Conservation (phyloP, 37 sponge, comb jelly and placozoan species). For the Cladorhizidae sp. region DNA sequence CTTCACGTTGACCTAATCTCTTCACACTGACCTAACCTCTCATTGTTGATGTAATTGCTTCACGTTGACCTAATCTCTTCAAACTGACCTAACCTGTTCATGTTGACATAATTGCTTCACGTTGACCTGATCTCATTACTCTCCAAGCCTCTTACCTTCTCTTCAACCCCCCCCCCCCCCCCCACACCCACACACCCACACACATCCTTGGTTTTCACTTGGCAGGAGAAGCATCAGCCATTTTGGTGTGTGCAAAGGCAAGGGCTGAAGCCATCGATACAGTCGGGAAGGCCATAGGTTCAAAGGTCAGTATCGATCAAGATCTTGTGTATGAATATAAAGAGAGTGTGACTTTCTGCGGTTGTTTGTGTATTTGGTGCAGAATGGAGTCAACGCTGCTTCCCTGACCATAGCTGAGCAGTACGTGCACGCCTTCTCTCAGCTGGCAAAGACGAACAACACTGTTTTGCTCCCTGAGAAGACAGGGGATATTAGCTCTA, state of each 20-base stretch:
- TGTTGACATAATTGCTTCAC: too few species aligned
- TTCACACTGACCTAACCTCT: too few species aligned
- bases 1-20: too few species aligned
- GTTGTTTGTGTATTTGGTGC: conserved; percentile 1
- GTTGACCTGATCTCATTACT: too few species aligned
- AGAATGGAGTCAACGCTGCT: conserved; percentile 86
- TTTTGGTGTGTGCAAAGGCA: conserved; percentile 75
- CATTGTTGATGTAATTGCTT: too few species aligned
- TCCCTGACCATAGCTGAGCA: conserved; percentile 90
- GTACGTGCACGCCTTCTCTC: conserved; percentile 93
- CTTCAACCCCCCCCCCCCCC: too few species aligned
- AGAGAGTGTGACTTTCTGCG: neutral
- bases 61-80: too few species aligned
- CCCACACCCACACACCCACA: neutral
- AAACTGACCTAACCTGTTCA: too few species aligned
- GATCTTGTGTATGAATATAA: neutral
- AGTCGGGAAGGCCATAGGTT: conserved; percentile 74
- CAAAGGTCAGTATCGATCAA: neutral
- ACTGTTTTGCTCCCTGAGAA: conserved; percentile 92
- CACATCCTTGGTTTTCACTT: neutral
- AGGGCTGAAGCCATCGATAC: conserved; percentile 69
- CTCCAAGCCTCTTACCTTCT: too few species aligned
- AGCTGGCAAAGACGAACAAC: conserved; percentile 89
- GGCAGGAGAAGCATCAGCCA: conserved; percentile 85
- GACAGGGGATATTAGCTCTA: conserved; percentile 88